Conservation (phyloP, 2,888 invertebrate genomes). For the Thera britannica region DNA sequence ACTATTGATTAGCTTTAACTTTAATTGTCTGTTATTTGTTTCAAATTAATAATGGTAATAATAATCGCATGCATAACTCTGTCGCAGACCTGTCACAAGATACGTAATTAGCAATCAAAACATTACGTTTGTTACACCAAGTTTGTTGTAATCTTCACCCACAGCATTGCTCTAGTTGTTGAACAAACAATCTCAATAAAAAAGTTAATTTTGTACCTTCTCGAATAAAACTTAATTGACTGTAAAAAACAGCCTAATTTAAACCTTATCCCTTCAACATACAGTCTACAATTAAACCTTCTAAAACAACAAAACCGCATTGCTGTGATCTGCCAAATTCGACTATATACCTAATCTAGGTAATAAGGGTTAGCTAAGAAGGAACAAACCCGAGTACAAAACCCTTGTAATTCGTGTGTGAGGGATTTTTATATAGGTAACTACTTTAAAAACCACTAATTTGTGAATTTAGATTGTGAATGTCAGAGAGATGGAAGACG, state of each 20-base stretch:
- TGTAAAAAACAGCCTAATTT: background rate
- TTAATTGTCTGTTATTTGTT: too few species aligned
- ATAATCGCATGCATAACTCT: too few species aligned
- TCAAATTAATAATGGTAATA: too few species aligned
- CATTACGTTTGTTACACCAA: too few species aligned
- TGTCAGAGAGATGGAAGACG: too few species aligned
- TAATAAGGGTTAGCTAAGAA: conserved; percentile 3
- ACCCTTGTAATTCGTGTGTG: background rate
- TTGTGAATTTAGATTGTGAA: too few species aligned
- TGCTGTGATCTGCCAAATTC: conserved; percentile 6
- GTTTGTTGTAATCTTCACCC: background rate
- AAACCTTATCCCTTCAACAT: conserved; percentile 2
- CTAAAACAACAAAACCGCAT: background rate
- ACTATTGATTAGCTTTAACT: too few species aligned
- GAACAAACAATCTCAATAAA: conserved; percentile 8
- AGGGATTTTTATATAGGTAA: background rate
- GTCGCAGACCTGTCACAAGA: too few species aligned
- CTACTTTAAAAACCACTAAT: too few species aligned
- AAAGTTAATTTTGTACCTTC: conserved; percentile 30
- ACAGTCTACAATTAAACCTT: background rate
- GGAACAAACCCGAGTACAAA: background rate
- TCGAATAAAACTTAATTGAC: conserved; percentile 35
- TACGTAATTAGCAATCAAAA: too few species aligned
- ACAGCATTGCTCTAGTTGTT: background rate
- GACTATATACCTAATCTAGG: background rate